Evolutionary conservation across 2,113 vertebrate species (phyloP).

Genomic region (Acanthochromis polyacanthus): DNA sequence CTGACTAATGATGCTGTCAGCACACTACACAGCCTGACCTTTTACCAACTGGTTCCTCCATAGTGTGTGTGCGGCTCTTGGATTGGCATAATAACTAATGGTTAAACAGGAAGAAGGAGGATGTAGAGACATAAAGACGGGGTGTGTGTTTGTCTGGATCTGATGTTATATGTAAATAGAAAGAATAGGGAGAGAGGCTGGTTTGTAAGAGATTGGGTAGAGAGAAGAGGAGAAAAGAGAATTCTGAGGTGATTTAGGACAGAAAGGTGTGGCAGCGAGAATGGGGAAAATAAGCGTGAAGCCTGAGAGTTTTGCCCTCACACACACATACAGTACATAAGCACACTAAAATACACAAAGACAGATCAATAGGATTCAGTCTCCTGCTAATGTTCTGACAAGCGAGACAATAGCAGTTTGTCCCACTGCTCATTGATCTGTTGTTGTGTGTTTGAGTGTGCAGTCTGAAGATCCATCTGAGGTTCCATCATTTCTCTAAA

Average conservation of each 20-base stretch:
- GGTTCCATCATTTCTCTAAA: constrained; percentile 33
- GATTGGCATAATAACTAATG: constrained; percentile 73
- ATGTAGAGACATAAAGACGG: constrained; percentile 32
- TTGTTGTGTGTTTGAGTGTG: constrained; percentile 20
- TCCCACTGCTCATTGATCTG: constrained; percentile 66
- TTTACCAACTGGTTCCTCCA: constrained; percentile 74
- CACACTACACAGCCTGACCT: constrained; percentile 77
- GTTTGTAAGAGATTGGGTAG: background rate
- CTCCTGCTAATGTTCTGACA: constrained; percentile 56
- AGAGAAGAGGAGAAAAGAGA: background rate
- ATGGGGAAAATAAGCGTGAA: constrained; percentile 24
- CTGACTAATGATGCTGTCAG: constrained; percentile 81
- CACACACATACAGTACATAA: background rate
- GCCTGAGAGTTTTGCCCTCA: background rate
- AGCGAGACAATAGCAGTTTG: constrained; percentile 44
- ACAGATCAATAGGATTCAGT: constrained; percentile 58
- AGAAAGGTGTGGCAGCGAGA: background rate
- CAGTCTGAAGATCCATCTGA: constrained; percentile 15
- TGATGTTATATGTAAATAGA: constrained; percentile 38
- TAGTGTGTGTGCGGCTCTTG: constrained; percentile 57
- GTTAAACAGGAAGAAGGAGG: constrained; percentile 48
- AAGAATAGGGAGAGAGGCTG: background rate
- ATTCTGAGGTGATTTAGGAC: constrained; percentile 11
- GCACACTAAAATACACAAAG: constrained; percentile 13
- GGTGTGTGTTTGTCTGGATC: constrained; percentile 53